A percentile compares a stretch with the other conserved stretches of the same genome.
Conservation (phyloP, 2,113 vertebrate species). For the Cromileptes altivelis region DNA sequence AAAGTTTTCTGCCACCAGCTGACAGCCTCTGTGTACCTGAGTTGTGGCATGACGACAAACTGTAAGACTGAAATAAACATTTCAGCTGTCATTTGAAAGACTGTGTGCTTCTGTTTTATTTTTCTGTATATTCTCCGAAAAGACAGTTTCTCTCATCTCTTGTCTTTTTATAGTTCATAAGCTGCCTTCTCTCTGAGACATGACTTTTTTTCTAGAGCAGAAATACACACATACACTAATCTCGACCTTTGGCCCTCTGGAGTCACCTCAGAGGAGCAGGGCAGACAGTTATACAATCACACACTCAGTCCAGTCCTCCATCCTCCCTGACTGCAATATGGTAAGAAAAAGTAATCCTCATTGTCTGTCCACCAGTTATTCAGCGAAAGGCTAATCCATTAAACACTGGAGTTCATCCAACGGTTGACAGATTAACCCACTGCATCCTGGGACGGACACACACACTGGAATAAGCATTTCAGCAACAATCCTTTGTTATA, state of each 20-base stretch:
- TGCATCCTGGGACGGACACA: constrained; percentile 34
- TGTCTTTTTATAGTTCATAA: constrained; percentile 38
- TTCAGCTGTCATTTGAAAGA: constrained; percentile 57
- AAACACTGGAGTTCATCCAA: constrained; percentile 68
- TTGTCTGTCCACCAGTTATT: constrained; percentile 52
- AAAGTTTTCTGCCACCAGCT: constrained; percentile 27
- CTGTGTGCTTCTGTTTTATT: constrained; percentile 19
- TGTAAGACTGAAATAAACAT: constrained; percentile 60
- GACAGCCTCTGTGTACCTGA: constrained; percentile 34
- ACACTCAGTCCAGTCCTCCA: background rate
- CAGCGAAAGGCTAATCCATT: constrained; percentile 67
- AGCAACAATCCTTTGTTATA: background rate
- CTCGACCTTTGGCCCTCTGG: constrained; percentile 27
- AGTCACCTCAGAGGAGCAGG: background rate
- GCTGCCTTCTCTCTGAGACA: background rate
- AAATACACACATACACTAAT: background rate
- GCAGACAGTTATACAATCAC: background rate
- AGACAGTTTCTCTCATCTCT: constrained; percentile 34
- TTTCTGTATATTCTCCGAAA: constrained; percentile 35
- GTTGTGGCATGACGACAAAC: constrained; percentile 26
- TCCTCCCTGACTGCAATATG: constrained; percentile 25
- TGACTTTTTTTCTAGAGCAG: background rate
- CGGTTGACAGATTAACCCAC: constrained; percentile 67
- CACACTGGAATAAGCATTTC: background rate
- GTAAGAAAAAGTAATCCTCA: constrained; percentile 56